Conservation (phyloP, 2,888 invertebrate genomes). For the Lochmaea crataegi region DNA sequence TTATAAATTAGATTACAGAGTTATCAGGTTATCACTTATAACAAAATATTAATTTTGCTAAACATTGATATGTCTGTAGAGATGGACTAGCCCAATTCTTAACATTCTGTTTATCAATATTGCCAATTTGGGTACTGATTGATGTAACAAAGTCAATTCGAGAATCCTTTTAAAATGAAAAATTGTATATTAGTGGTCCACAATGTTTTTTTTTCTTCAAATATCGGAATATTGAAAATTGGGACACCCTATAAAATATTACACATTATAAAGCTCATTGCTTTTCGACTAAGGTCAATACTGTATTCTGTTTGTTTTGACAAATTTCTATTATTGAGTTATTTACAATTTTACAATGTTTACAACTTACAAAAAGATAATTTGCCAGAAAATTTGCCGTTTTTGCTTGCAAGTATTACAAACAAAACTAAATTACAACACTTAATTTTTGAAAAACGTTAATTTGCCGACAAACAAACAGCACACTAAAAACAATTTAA, state of each 20-base stretch:
- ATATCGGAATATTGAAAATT: no score
- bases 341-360: not conserved
- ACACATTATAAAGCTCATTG: no score
- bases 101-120: not conserved
- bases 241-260: no score
- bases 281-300: no score
- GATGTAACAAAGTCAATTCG: no score
- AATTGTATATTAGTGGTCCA: no score
- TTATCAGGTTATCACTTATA: conserved; percentile 4
- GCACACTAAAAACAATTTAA: not conserved
- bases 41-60: not conserved
- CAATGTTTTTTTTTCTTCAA: no score
- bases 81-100: not conserved
- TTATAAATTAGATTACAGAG: not conserved
- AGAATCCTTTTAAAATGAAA: no score
- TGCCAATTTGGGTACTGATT: no score
- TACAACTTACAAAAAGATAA: conserved; percentile 8
- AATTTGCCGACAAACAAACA: not conserved
- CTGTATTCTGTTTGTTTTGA: no score
- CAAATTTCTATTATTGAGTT: no score
- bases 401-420: not conserved
- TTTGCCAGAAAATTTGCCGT: not conserved
- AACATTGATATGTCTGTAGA: not conserved
- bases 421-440: not conserved
- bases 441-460: conserved; percentile 1